These are phyloP conservation scores for Macrosteles quadrilineatus DNA, from an alignment of 1,140 invertebrate species.

Conservation along the genomic window DNA sequence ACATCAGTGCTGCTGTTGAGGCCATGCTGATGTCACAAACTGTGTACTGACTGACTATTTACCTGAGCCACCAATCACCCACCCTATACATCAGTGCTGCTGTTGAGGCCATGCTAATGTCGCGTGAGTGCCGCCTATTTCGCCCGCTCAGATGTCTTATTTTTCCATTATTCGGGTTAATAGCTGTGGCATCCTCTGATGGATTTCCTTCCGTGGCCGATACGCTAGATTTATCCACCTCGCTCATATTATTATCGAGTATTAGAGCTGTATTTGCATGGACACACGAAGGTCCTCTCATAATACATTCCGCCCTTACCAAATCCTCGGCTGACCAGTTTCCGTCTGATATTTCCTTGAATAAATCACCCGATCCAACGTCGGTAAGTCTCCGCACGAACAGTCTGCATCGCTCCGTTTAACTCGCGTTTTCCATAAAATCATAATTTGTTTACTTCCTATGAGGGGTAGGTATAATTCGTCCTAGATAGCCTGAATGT, in stretches of 20 bases:
- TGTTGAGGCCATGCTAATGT: slow-evolving; percentile 16
- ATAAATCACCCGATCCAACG: background rate
- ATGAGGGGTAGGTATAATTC: no score
- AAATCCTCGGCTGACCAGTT: slow-evolving; percentile 16
- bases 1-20: no score
- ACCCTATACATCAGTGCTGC: no score
- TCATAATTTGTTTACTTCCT: no score
- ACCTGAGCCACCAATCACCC: no score
- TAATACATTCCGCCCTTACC: slow-evolving; percentile 2
- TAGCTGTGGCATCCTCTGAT: slow-evolving; percentile 10
- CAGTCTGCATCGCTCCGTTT: background rate
- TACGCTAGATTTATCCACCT: slow-evolving; percentile 12
- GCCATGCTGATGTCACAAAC: no score
- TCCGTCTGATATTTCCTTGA: slow-evolving; percentile 17
- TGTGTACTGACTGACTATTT: no score
- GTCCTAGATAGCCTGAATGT: no score
- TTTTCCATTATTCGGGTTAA: slow-evolving; percentile 26
- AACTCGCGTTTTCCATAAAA: no score
- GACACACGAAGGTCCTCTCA: background rate
- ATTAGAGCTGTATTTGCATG: slow-evolving; percentile 8
- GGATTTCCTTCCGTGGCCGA: slow-evolving; percentile 17
- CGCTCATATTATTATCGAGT: slow-evolving; percentile 17
- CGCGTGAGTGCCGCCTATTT: background rate
- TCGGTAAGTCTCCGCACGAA: background rate
- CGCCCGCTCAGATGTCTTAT: slow-evolving; percentile 12